Percentiles rank a stretch among this genome's conserved stretches.
These are phyloP conservation scores for Uria lomvia DNA, from an alignment of 2,113 vertebrate species.

Conservation along the genomic window DNA sequence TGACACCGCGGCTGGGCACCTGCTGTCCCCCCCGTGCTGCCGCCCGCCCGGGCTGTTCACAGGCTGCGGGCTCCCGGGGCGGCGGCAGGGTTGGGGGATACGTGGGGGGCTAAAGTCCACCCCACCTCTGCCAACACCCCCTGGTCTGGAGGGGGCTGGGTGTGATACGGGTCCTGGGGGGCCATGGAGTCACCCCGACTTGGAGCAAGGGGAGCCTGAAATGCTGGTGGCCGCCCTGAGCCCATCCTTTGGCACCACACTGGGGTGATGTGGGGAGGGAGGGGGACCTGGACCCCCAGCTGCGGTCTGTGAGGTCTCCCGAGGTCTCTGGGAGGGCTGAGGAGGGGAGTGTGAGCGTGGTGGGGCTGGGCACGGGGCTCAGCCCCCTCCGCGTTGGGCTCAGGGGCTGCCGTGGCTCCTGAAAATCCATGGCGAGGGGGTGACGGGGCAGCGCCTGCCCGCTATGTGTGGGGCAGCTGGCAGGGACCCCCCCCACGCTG, in stretches of 20 bases:
- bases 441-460: rapidly evolving
- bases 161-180: rapidly evolving
- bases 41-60: too few species aligned
- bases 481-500: not conserved
- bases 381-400: not conserved
- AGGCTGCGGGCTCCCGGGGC: too few species aligned
- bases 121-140: not conserved
- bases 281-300: rapidly evolving
- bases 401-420: rapidly evolving
- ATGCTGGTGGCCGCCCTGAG: not conserved
- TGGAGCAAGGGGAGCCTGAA: not conserved
- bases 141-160: rapidly evolving
- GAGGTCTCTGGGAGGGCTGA: too few species aligned
- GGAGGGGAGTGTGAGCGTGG: rapidly evolving
- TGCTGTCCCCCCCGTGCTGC: not conserved
- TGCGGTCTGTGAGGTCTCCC: too few species aligned
- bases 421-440: rapidly evolving
- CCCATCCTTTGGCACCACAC: rapidly evolving
- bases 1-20: not conserved
- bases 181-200: rapidly evolving
- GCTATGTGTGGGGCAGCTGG: not conserved
- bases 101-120: rapidly evolving
- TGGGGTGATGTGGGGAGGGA: rapidly evolving
- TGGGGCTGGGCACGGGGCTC: rapidly evolving
- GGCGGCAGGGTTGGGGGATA: not conserved